Evolutionary conservation across 2,797 vertebrate species (phyloP).

Genomic region (Phrynocephalus guinanensis): DNA sequence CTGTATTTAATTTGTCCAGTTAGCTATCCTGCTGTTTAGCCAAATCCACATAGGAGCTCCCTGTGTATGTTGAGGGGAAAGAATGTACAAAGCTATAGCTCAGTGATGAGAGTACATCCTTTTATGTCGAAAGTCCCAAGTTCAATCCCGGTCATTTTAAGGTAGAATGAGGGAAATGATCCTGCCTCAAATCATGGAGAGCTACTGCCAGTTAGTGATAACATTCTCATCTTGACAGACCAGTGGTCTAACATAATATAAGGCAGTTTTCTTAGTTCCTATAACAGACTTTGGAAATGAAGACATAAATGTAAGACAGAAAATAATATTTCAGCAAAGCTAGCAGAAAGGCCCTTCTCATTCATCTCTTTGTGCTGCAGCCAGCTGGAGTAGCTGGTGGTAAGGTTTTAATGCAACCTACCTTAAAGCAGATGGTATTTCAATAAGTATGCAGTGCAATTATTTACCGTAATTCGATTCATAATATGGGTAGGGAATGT

Average conservation of each 20-base stretch:
- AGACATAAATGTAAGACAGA: background rate
- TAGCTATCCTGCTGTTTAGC: background rate
- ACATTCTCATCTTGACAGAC: no score
- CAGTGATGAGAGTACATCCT: no score
- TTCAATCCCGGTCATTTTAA: no score
- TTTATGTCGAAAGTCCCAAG: no score
- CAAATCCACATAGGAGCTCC: background rate
- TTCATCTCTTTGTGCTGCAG: background rate
- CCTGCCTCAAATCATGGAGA: no score
- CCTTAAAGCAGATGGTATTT: background rate
- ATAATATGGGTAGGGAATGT: background rate
- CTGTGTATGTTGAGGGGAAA: no score
- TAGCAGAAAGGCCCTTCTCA: background rate
- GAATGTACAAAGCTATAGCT: no score
- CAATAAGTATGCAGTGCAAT: background rate
- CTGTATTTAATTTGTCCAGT: background rate
- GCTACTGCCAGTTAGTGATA: no score
- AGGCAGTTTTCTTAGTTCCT: no score
- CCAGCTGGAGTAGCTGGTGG: background rate
- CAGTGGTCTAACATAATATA: no score
- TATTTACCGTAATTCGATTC: background rate
- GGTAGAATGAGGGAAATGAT: no score
- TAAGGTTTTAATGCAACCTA: background rate
- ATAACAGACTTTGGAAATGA: background rate
- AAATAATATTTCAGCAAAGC: background rate